Base-by-base conservation (phyloP, 2,113 vertebrate genomes). In the Microcebus jonahi region DNA sequence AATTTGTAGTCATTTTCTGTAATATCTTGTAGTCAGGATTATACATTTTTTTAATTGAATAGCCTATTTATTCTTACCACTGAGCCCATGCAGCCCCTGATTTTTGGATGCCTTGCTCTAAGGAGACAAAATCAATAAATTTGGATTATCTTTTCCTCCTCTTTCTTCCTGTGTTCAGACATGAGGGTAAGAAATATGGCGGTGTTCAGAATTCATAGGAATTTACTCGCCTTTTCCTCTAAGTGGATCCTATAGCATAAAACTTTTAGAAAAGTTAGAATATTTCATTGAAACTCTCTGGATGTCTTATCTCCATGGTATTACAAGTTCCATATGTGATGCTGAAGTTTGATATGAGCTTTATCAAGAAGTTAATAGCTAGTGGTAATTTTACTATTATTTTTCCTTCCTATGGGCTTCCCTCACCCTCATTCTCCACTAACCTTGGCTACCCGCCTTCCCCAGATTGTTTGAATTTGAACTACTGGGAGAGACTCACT, bases 41-140 rank as follows among this genome's bases (percentile, higher is more conserved):
- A 70, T 65, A 76, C 14, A 31, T 88, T 76, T 61, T 61, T 93
- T 94, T 77, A 82, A 31, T 18, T 61, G 29, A 93, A 68, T 61
- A 77, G 50, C 9, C 77, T 85, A 34, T n/a, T 57, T 84, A 88
- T 92, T 90, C 12, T 80, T 65, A 48, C 10, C 67, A 29, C 36
- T 31, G 53, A 82, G 9, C 27, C 36, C 48, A 36, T 36, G 10
- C 39, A 73, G 45, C 29, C 29, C 42, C 18, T 76, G 63, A 53
- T n/a, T 96, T 96, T 87, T 53, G 55, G 83, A 42, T 81, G 23
- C 15, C 93, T 83, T 89, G 15, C 75, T 94, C 20, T 36, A 95
- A 94, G 48, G 48, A 82, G 61, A 90, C 8, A 95, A 84, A 68
- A 61, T 68, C 15, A 42, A 50, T 93, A 81, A 31, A 57, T 92